A percentile compares a stretch with the other conserved stretches of the same genome.
These are phyloP conservation scores for Pterois miles DNA, from an alignment of 2,797 vertebrate species.

Conservation along the genomic window DNA sequence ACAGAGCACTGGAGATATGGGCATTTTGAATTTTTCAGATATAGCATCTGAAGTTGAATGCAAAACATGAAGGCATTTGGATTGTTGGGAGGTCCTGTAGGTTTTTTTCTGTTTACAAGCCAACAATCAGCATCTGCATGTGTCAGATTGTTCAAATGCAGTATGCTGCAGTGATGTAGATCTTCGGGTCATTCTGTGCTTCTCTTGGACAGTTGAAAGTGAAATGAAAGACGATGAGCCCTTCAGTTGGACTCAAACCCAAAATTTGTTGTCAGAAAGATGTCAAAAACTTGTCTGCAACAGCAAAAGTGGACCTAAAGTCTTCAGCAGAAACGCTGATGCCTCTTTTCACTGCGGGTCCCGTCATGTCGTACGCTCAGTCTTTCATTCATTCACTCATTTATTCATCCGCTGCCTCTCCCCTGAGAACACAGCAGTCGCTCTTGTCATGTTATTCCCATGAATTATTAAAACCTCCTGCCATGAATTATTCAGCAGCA, in stretches of 20 bases:
- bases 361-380: conserved; percentile 1
- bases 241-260: not conserved
- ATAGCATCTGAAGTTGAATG: no score
- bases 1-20: not conserved
- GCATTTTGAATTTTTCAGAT: no score
- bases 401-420: conserved; percentile 59
- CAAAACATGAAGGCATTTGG: no score
- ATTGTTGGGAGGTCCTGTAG: no score
- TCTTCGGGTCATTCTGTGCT: not conserved
- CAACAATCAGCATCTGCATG: not conserved
- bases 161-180: not conserved
- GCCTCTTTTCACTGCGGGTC: not conserved
- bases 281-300: not conserved
- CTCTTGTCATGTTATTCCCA: conserved; percentile 76
- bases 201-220: no score
- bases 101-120: no score
- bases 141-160: not conserved
- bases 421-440: conserved; percentile 60
- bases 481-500: conserved; percentile 77
- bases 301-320: conserved; percentile 4
- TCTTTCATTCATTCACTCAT: conserved; percentile 58
- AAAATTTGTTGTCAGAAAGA: not conserved
- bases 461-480: conserved; percentile 80
- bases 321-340: conserved; percentile 21
- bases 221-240: not conserved